Conservation (phyloP, 1,140 invertebrate genomes). For the Leptinotarsa lineolata region DNA sequence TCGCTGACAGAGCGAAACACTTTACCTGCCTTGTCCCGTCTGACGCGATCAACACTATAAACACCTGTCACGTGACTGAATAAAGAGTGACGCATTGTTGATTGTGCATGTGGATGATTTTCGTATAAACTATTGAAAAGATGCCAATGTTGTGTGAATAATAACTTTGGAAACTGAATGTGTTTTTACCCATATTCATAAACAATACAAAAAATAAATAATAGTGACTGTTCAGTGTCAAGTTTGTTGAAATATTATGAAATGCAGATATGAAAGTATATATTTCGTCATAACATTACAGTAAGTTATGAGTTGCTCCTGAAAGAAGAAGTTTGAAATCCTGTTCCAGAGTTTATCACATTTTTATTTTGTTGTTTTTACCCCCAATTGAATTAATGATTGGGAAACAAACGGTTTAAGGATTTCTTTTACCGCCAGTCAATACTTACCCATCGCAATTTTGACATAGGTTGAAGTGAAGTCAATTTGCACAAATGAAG, state of each 20-base stretch:
- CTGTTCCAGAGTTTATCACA: no score
- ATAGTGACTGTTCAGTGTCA: neutral
- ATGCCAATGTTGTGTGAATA: neutral
- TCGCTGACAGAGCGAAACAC: conserved; percentile 34
- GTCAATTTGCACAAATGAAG: no score
- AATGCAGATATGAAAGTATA: neutral
- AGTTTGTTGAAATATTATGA: neutral
- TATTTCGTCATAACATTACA: neutral
- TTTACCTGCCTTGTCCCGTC: conserved; percentile 18
- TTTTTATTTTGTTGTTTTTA: no score
- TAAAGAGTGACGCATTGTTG: conserved; percentile 20
- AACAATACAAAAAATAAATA: neutral
- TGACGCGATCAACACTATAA: conserved; percentile 27
- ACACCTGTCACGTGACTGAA: conserved; percentile 28
- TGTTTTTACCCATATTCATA: neutral
- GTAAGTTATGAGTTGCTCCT: neutral
- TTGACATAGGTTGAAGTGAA: no score
- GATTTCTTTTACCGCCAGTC: no score
- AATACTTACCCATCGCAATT: no score
- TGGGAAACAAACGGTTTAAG: no score
- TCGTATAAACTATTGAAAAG: neutral
- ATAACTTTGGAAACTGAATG: neutral
- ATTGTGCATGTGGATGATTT: conserved; percentile 9
- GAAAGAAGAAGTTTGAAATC: no score
- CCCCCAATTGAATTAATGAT: no score